These are phyloP conservation scores for Himantopus leucocephalus DNA, from an alignment of 2,113 vertebrate genomes.

Conservation along the genomic window DNA sequence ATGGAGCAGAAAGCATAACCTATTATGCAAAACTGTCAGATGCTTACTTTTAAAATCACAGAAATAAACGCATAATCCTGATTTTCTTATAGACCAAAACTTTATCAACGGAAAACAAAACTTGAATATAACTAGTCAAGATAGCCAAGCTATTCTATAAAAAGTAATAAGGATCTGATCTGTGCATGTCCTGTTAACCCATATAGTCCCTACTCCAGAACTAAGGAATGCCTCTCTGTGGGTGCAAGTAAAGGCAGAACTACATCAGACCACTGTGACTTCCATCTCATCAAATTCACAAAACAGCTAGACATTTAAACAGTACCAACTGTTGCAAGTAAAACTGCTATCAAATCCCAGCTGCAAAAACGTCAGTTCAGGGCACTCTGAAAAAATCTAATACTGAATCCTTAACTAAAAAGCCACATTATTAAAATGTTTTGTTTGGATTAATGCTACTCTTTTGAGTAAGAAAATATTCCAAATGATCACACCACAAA, in stretches of 20 bases:
- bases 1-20: constrained; percentile 61
- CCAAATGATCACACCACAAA: neutral
- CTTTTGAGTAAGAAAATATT: neutral
- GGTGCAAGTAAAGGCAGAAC: constrained; percentile 29
- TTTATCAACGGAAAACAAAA: neutral
- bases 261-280: constrained; percentile 26
- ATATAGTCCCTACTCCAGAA: neutral
- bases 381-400: constrained; percentile 23
- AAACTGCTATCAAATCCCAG: constrained; percentile 44
- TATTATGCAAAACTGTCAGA: constrained; percentile 59
- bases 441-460: neutral
- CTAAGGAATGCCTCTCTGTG: neutral
- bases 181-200: neutral
- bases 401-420: constrained; percentile 44
- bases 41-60: constrained; percentile 46
- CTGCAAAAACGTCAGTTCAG: constrained; percentile 45
- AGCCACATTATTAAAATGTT: neutral
- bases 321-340: constrained; percentile 56
- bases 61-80: constrained; percentile 19
- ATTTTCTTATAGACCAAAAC: neutral
- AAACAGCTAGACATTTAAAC: constrained; percentile 56
- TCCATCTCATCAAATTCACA: constrained; percentile 58
- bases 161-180: neutral
- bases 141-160: neutral
- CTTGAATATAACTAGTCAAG: neutral